Conservation (phyloP, 2,797 vertebrate genomes). For the Oreortyx pictus region DNA sequence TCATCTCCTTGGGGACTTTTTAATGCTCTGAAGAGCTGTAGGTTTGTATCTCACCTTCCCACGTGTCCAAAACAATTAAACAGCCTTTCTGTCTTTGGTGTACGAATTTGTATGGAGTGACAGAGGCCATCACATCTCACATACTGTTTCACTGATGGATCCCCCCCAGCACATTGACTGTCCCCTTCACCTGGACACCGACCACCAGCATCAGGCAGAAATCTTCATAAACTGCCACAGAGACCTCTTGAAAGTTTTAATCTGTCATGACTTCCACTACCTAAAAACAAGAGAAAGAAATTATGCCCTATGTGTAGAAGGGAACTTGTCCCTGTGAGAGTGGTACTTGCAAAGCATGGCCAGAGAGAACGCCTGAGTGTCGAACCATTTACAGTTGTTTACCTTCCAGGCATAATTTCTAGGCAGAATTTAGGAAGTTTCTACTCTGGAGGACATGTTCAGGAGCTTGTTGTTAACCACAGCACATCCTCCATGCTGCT, state of each 20-base stretch:
- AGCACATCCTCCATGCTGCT: no score
- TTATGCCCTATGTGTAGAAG: background rate
- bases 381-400: background rate
- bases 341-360: background rate
- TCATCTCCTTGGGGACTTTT: background rate
- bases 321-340: background rate
- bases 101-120: background rate
- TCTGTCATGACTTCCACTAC: rapidly evolving
- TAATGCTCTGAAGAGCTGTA: background rate
- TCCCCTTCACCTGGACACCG: background rate
- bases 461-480: no score
- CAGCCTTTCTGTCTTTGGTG: background rate
- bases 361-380: background rate
- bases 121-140: background rate
- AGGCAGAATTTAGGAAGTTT: no score
- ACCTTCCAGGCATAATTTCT: no score
- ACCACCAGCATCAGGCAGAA: background rate
- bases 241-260: background rate
- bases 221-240: background rate
- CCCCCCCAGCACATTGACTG: background rate
- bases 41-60: background rate
- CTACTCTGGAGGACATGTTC: no score
- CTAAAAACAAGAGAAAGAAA: background rate
- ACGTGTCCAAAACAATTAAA: background rate
- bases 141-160: background rate